Base-by-base conservation (phyloP, 1,140 invertebrate species). In the Drosophila simulans region DNA sequence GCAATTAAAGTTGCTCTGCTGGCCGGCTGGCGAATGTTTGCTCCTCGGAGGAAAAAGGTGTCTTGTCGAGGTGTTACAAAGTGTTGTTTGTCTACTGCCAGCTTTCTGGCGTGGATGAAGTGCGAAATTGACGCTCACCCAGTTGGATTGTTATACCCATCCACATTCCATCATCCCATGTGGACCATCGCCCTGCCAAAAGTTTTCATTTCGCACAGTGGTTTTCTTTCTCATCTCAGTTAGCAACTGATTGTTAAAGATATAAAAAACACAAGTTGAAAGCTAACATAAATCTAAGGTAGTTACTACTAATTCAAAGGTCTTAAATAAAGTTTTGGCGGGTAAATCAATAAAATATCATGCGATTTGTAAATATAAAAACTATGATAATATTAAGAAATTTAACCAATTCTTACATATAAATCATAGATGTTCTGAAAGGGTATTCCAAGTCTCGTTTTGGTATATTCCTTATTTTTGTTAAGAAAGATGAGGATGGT, bases 21-120 rank as follows among this genome's bases (percentile, higher is more conserved):
- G 75, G 78, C 76, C 73, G 54, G 43, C 57, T 64, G 72, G 55
- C 64, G 79, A 82, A 72, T 89, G 77, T 83, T 86, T 86, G 79
- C 65, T 51, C 58, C 63, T 12, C 57, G 20, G 35, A 49, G 22
- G 34, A 53, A 31, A 53, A 22, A 56, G 77, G 77, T 76, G 64
- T 78, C 79, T 72, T 45, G 57, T 57, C 60, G 57, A 57, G 54
- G 63, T 49, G 71, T 79, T 66, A 62, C 51, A 57, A 51, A 65
- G 68, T 79, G 62, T 66, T 51, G 43, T 54, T 65, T 62, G 69
- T 66, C 56, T 56, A 22, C 60, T 65, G 64, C 60, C 64, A 65
- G 22, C 59, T 43, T 20, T 43, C 63, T 74, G 75, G 69, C 70
- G 54, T 31, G 73, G 71, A 75, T 75, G 48, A 75, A 76, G 80